Evolutionary conservation across 1,140 invertebrate genomes (phyloP), one percentile per base, ranked within the genome.

Genomic region (Sycobia sp.): DNA sequence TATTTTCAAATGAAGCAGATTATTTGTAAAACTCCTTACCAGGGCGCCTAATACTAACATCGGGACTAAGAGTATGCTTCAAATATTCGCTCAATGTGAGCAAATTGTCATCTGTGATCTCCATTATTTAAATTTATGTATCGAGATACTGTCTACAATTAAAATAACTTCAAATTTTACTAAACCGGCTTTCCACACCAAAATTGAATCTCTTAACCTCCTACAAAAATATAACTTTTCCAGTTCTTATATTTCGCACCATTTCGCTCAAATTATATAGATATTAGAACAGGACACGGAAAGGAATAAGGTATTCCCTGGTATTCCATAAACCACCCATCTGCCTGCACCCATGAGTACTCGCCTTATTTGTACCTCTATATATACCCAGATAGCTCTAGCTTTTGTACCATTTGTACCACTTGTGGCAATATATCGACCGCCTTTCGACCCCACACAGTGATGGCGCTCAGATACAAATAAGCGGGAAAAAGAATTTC

Each of bases 11-110:
- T 43, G 49, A 51, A 49, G 10, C 46, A 44, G 38, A 62, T 25
- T 57, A 54, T 60, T 60, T 56, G 59, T 59, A 61, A 47, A 59
- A 59, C 46, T 46, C 16, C 65, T 67, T 84, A 96, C 94, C 94
- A 79, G 92, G 90, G 79, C 90, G 86, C 69, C 96, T 82, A 43
- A 94, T 82, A 75, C 87, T 86, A 16, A 87, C 83, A 79, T 97
- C 92, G 11, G 92, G 89, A 71, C 86, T 94, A n/a, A 98, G 82
- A 11, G 95, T 97, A 78, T 94, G 89, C 67, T 92, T 88, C 60
- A 98, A 84, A 81, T 95, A 96, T 65, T 88, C 86, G 43, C 89
- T 89, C 64, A 98, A 80, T 4, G 89, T 89, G 59, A 88, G 80
- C 46, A 97, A 81, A 83, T 94, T 94, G 41, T 89, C 87, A 49